phyloP scores from a whole-genome alignment of 1,140 invertebrate species.

The Drosophila oshimai region DNA sequence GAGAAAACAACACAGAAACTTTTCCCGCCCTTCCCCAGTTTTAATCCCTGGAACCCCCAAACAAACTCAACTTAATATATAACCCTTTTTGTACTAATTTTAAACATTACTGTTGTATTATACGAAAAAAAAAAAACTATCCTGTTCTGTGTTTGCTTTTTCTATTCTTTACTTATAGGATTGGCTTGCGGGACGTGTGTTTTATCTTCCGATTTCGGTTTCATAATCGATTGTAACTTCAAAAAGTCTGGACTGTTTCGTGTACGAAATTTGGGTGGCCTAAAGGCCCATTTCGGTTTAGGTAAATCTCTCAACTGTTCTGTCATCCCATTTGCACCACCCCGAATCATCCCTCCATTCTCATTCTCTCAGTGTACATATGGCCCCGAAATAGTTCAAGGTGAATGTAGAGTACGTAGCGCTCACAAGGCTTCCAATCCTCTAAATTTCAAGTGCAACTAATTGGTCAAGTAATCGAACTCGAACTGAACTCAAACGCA shows the following conservation, averaged over 20 bases:
- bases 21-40: background rate
- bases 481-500: constrained; percentile 4
- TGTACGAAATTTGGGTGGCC: constrained; percentile 92
- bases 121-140: constrained; percentile 60
- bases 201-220: constrained; percentile 93
- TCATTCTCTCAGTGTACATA: constrained; percentile 16
- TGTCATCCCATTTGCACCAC: background rate
- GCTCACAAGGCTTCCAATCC: constrained; percentile 12
- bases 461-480: constrained; percentile 36
- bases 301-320: constrained; percentile 85
- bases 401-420: constrained; percentile 33
- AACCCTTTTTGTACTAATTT: constrained; percentile 36
- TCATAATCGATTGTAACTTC: constrained; percentile 94
- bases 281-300: constrained; percentile 93
- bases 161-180: constrained; percentile 84
- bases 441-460: constrained; percentile 22
- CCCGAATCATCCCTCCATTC: background rate
- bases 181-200: constrained; percentile 89
- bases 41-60: background rate
- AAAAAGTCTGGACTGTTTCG: constrained; percentile 94
- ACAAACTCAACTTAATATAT: background rate
- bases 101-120: constrained; percentile 50
- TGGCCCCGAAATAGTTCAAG: constrained; percentile 19
- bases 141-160: constrained; percentile 79
- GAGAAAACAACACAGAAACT: constrained; percentile 54